Percentiles rank a stretch among this genome's conserved stretches.
Evolutionary conservation across 2,113 vertebrate species (phyloP).

Genomic region (Bagarius yarrelli): DNA sequence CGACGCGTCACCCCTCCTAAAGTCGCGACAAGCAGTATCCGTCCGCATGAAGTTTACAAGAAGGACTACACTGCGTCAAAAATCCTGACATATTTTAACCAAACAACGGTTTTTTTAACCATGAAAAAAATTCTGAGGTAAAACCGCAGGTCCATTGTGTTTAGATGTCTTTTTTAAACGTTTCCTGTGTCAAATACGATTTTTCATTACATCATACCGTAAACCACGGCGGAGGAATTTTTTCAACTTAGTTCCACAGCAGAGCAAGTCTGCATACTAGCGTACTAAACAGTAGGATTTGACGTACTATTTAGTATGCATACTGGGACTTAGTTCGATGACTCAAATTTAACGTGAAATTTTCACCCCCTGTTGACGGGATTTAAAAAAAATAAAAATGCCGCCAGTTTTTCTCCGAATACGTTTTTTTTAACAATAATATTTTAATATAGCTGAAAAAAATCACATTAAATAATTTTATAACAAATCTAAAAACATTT

Average conservation of each 20-base stretch:
- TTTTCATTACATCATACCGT: not conserved
- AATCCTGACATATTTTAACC: not conserved
- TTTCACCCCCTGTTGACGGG: slow-evolving; percentile 50
- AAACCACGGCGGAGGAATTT: slow-evolving; percentile 76
- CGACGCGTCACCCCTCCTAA: slow-evolving; percentile 33
- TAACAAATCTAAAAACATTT: no score
- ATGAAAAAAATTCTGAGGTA: not conserved
- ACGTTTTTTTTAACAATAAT: not conserved
- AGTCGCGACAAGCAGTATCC: slow-evolving; percentile 59
- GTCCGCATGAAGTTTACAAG: slow-evolving; percentile 63
- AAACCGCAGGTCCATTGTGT: no score
- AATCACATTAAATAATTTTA: not conserved
- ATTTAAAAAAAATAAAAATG: slow-evolving; percentile 3
- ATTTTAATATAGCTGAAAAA: not conserved
- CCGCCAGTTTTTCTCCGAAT: slow-evolving; percentile 47
- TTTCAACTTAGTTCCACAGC: slow-evolving; percentile 60
- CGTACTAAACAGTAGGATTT: slow-evolving; percentile 13
- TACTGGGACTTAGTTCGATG: slow-evolving; percentile 50
- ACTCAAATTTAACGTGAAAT: slow-evolving; percentile 74
- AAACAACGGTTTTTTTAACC: not conserved
- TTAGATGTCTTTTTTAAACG: not conserved
- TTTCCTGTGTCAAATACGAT: not conserved
- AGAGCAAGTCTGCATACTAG: slow-evolving; percentile 16
- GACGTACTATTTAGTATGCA: slow-evolving; percentile 19
- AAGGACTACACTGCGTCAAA: slow-evolving; percentile 52